Percentiles rank a stretch among this genome's conserved stretches.
Conservation (phyloP, 2,113 vertebrate species). For the Eudorcas thomsonii region DNA sequence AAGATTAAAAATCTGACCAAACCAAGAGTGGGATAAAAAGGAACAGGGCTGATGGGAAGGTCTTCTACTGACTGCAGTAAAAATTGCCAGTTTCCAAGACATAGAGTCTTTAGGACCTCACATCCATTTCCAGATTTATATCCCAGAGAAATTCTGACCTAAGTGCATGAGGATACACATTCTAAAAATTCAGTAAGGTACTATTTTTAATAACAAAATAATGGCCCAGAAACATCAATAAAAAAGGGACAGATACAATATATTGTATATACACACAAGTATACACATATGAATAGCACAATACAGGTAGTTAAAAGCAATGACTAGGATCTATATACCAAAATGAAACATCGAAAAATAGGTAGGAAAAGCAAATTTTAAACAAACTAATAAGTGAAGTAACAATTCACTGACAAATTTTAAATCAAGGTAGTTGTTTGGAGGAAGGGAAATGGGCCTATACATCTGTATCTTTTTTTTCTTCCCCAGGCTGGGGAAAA, state of each 20-base stretch:
- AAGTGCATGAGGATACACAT: fast-evolving
- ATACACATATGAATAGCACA: fast-evolving
- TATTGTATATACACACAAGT: fast-evolving
- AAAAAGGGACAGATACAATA: not conserved
- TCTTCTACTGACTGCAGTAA: not conserved
- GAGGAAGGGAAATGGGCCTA: not conserved
- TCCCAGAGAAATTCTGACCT: not conserved
- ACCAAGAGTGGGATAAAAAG: not conserved
- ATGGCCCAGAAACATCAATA: not conserved
- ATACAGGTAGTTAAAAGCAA: not conserved
- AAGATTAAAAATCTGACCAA: not conserved
- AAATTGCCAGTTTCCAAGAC: not conserved
- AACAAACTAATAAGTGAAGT: not conserved
- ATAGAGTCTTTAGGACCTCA: not conserved
- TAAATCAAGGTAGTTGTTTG: not conserved
- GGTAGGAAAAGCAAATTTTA: not conserved
- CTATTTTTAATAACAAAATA: not conserved
- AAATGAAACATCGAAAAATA: not conserved
- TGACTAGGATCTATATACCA: not conserved
- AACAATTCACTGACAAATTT: not conserved
- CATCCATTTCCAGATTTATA: not conserved
- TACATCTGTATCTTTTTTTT: not conserved
- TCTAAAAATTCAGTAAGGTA: not conserved
- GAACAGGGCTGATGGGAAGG: not conserved
- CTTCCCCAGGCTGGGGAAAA: fast-evolving